Evolutionary conservation across 2,888 invertebrate genomes (phyloP).

Genomic region (Melanotus villosus): DNA sequence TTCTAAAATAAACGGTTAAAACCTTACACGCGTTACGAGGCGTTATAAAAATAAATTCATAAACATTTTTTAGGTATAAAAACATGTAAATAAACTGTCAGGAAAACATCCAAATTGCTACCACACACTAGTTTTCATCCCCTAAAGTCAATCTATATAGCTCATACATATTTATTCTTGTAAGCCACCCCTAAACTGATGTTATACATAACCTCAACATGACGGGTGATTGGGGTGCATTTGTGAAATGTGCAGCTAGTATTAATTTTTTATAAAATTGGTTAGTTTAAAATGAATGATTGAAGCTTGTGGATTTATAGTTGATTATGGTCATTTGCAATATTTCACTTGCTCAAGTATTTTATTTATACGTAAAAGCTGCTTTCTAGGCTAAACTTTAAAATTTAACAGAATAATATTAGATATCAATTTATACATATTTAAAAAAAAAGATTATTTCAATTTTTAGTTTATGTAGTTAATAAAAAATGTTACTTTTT

Average conservation of each 20-base stretch:
- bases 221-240: slow-evolving; percentile 48
- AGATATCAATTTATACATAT: too few relatives aligned
- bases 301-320: neutral
- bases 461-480: too few relatives aligned
- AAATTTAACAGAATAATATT: too few relatives aligned
- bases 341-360: too few relatives aligned
- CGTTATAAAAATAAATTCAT: slow-evolving; percentile 32
- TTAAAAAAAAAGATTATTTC: too few relatives aligned
- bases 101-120: slow-evolving; percentile 35
- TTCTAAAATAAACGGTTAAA: slow-evolving; percentile 19
- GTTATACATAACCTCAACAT: slow-evolving; percentile 52
- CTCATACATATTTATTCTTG: slow-evolving; percentile 55
- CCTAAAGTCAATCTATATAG: slow-evolving; percentile 50
- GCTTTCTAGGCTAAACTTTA: too few relatives aligned
- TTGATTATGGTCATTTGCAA: too few relatives aligned
- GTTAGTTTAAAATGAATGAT: neutral
- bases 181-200: slow-evolving; percentile 54
- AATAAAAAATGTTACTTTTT: too few relatives aligned
- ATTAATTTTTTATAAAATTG: neutral
- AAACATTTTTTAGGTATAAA: slow-evolving; percentile 26
- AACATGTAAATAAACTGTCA: slow-evolving; percentile 35
- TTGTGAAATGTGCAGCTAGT: slow-evolving; percentile 32
- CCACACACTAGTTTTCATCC: slow-evolving; percentile 49
- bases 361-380: too few relatives aligned
- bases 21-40: neutral